Evolutionary conservation across 2,797 vertebrate species (phyloP).

Genomic region (Scarus forsteni): DNA sequence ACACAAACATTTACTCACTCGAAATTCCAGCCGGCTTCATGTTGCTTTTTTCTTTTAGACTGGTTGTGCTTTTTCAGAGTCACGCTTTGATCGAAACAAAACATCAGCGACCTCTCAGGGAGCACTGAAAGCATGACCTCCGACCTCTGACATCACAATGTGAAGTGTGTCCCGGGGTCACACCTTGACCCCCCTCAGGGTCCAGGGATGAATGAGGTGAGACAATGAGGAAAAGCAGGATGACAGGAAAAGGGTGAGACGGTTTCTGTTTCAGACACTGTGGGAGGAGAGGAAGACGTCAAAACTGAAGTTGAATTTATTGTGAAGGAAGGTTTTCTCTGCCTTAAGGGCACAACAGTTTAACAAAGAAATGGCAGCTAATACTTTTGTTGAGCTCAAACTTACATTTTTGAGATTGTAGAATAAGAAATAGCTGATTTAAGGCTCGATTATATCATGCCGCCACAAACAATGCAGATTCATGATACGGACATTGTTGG

Average conservation of each 20-base stretch:
- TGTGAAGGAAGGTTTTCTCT: too few species aligned
- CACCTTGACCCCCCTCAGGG: slow-evolving; percentile 47
- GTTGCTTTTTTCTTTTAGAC: slow-evolving; percentile 20
- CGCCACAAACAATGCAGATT: too few species aligned
- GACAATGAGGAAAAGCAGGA: slow-evolving; percentile 53
- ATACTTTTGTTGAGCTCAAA: too few species aligned
- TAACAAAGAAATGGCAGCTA: too few species aligned
- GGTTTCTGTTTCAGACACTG: not conserved
- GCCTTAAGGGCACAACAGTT: too few species aligned
- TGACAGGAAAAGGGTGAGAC: slow-evolving; percentile 47
- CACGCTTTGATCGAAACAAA: slow-evolving; percentile 50
- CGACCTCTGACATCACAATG: slow-evolving; percentile 61
- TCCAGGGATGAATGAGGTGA: slow-evolving; percentile 67
- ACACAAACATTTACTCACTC: slow-evolving; percentile 23
- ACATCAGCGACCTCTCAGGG: slow-evolving; percentile 30
- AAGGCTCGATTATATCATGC: too few species aligned
- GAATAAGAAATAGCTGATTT: too few species aligned
- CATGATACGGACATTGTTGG: too few species aligned
- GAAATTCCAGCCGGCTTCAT: slow-evolving; percentile 8
- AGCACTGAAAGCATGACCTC: slow-evolving; percentile 50
- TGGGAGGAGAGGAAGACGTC: not conserved
- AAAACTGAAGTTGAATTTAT: too few species aligned
- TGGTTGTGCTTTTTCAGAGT: slow-evolving; percentile 12
- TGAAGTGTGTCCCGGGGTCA: slow-evolving; percentile 45
- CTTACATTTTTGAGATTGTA: too few species aligned